Evolutionary conservation across 2,888 invertebrate species (phyloP).

Genomic region (Luffia ferchaultella): DNA sequence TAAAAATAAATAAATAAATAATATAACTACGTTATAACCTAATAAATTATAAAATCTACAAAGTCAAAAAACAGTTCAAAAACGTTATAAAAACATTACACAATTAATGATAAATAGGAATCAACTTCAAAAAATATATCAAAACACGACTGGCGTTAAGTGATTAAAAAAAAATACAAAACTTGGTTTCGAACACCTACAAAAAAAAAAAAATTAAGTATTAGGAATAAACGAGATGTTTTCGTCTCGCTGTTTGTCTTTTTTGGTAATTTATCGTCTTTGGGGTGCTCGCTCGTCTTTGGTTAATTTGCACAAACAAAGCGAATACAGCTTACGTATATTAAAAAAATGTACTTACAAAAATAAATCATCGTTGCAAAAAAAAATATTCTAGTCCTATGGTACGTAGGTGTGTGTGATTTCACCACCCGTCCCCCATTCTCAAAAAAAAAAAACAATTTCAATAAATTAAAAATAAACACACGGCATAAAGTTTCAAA

Average conservation of each 20-base stretch:
- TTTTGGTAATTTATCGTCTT: slow-evolving; percentile 40
- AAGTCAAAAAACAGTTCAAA: slow-evolving; percentile 21
- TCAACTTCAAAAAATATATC: slow-evolving; percentile 48
- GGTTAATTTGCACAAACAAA: slow-evolving; percentile 25
- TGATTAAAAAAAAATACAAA: slow-evolving; percentile 27
- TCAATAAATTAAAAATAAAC: slow-evolving; percentile 38
- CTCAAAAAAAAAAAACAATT: slow-evolving; percentile 12
- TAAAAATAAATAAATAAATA: slow-evolving; percentile 29
- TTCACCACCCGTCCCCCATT: background rate
- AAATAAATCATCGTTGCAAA: slow-evolving; percentile 23
- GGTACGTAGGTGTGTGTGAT: background rate
- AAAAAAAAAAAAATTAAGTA: slow-evolving; percentile 30
- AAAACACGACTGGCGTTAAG: slow-evolving; percentile 37
- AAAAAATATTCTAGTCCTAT: no score
- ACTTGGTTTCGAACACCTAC: slow-evolving; percentile 16
- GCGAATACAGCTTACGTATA: background rate
- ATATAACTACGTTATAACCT: slow-evolving; percentile 21
- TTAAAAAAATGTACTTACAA: slow-evolving; percentile 25
- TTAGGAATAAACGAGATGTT: slow-evolving; percentile 33
- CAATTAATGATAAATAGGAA: slow-evolving; percentile 48
- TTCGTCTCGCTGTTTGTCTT: slow-evolving; percentile 28
- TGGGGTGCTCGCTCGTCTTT: slow-evolving; percentile 44
- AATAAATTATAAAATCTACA: slow-evolving; percentile 16
- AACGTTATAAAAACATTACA: slow-evolving; percentile 38
- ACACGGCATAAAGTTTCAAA: slow-evolving; percentile 53